These are phyloP conservation scores for Tetragonula clypearis DNA, from an alignment of 1,140 invertebrate genomes.

Conservation along the genomic window DNA sequence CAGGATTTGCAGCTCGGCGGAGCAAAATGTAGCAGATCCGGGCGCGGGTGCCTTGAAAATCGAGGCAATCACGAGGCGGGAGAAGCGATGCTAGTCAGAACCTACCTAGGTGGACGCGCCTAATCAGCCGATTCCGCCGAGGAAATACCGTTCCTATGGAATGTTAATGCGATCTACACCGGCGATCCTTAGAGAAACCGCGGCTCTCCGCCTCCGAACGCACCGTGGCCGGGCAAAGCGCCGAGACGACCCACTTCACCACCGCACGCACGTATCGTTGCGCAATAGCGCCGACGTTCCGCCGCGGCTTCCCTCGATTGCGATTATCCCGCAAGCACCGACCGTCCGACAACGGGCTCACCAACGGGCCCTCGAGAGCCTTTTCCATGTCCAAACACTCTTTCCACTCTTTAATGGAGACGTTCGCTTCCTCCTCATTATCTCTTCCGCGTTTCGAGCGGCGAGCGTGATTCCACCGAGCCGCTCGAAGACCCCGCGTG, in stretches of 20 bases:
- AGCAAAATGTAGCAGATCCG: conserved; percentile 37
- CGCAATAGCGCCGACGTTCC: conserved; percentile 59
- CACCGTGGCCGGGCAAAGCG: conserved; percentile 41
- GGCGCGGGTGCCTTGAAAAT: conserved; percentile 37
- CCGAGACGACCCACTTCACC: conserved; percentile 46
- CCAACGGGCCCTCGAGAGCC: neutral
- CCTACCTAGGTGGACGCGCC: conserved; percentile 38
- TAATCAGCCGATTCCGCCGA: conserved; percentile 65
- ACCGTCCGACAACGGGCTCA: conserved; percentile 4
- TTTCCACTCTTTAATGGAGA: conserved; percentile 60
- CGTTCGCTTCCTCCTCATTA: conserved; percentile 45
- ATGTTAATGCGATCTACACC: conserved; percentile 75
- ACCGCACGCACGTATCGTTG: conserved; percentile 70
- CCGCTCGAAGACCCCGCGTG: neutral
- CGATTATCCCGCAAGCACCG: conserved; percentile 53
- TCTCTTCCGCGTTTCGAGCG: conserved; percentile 50
- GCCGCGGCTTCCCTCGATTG: conserved; percentile 11
- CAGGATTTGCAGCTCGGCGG: conserved; percentile 17
- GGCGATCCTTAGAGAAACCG: conserved; percentile 46
- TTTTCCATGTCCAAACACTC: conserved; percentile 15
- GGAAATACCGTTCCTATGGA: conserved; percentile 77
- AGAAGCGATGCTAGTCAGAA: conserved; percentile 43
- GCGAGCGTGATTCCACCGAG: neutral
- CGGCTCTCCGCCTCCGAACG: conserved; percentile 29
- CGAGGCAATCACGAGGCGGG: conserved; percentile 48